Conservation (phyloP, 2,113 vertebrate genomes). For the Pseudonaja textilis region DNA sequence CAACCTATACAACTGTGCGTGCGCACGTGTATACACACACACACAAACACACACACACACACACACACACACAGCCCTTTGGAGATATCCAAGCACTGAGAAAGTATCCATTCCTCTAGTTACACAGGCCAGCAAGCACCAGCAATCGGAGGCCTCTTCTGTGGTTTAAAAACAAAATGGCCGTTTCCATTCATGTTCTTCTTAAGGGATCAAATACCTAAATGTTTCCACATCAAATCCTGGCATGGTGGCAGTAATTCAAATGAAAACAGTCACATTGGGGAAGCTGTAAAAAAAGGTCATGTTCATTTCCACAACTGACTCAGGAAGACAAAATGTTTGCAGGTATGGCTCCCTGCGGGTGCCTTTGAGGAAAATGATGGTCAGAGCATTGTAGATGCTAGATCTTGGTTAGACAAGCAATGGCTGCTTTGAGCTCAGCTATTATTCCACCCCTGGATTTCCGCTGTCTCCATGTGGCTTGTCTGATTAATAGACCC, state of each 20-base stretch:
- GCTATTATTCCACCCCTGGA: conserved; percentile 39
- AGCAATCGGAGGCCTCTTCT: conserved; percentile 57
- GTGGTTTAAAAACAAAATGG: conserved; percentile 57
- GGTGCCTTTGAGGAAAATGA: neutral
- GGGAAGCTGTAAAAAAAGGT: conserved; percentile 50
- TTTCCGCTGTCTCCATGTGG: neutral
- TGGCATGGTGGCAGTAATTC: conserved; percentile 48
- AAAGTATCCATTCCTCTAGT: conserved; percentile 45
- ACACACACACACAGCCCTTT: conserved; percentile 17
- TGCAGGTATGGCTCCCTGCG: neutral
- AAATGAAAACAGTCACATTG: conserved; percentile 58
- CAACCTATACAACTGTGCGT: neutral
- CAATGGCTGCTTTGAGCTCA: conserved; percentile 45
- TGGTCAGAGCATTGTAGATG: conserved; percentile 32
- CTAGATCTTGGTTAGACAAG: conserved; percentile 26
- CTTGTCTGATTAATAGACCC: conserved; percentile 20
- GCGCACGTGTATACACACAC: neutral
- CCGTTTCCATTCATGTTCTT: conserved; percentile 65
- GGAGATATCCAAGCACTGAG: conserved; percentile 55
- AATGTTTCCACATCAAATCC: conserved; percentile 53
- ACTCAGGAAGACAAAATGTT: conserved; percentile 36
- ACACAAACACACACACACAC: neutral
- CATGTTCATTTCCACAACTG: conserved; percentile 46
- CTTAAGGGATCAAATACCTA: conserved; percentile 63
- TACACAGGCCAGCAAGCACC: conserved; percentile 48